A percentile compares a stretch with the other conserved stretches of the same genome.
phyloP scores from a whole-genome alignment of 2,797 vertebrate genomes.

The Fistularia tabacaria region DNA sequence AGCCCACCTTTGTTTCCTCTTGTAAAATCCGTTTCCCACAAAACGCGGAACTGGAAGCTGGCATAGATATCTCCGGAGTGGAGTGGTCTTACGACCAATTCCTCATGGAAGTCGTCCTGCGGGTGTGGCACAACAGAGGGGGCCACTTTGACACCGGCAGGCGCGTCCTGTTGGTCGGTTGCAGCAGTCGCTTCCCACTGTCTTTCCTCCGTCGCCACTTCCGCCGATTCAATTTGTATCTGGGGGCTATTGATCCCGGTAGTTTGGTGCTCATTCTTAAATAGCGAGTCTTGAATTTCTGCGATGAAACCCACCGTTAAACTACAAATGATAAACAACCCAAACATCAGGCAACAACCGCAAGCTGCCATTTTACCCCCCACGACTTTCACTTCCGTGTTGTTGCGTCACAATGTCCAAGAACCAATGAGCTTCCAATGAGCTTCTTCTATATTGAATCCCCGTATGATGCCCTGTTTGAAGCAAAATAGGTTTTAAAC shows the following conservation, averaged over 20 bases:
- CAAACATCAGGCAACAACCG: conserved; percentile 9
- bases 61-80: conserved; percentile 87
- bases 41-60: conserved; percentile 91
- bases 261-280: background rate
- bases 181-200: conserved; percentile 47
- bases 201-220: conserved; percentile 14
- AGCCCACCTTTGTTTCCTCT: conserved; percentile 75
- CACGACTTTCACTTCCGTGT: conserved; percentile 57
- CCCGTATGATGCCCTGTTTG: conserved; percentile 43
- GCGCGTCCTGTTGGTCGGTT: background rate
- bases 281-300: conserved; percentile 19
- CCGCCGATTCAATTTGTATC: conserved; percentile 7
- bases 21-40: conserved; percentile 83
- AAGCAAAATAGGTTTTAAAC: background rate
- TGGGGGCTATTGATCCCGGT: background rate
- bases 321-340: conserved; percentile 39
- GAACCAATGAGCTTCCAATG: conserved; percentile 58
- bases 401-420: conserved; percentile 5
- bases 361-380: conserved; percentile 60
- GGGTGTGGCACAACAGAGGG: conserved; percentile 4
- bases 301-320: conserved; percentile 9
- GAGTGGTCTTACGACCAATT: conserved; percentile 87
- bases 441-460: conserved; percentile 12
- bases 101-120: conserved; percentile 84
- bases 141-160: background rate